These are phyloP conservation scores for Perithous albicinctus DNA, from an alignment of 2,888 invertebrate genomes.

Conservation along the genomic window DNA sequence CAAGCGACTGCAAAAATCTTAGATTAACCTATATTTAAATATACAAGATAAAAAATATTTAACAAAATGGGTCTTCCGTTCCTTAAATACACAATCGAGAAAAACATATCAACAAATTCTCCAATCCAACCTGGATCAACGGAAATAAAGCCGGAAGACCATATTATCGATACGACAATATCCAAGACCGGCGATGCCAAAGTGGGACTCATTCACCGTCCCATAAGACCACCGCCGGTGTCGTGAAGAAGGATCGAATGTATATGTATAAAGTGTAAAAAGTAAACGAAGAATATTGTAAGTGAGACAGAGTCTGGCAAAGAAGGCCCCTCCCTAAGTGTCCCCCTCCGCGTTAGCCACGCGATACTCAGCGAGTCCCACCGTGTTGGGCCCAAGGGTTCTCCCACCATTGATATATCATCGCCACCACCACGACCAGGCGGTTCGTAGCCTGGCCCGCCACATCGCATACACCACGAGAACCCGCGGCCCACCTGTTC, in stretches of 20 bases:
- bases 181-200: background rate
- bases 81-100: too few relatives aligned
- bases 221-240: background rate
- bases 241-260: slow-evolving; percentile 15
- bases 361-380: slow-evolving; percentile 67
- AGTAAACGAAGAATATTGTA: slow-evolving; percentile 14
- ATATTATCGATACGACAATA: background rate
- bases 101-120: too few relatives aligned
- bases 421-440: slow-evolving; percentile 70
- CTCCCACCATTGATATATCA: slow-evolving; percentile 70
- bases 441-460: slow-evolving; percentile 61
- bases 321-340: slow-evolving; percentile 77
- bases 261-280: slow-evolving; percentile 20
- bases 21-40: too few relatives aligned
- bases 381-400: slow-evolving; percentile 59
- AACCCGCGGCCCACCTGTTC: slow-evolving; percentile 79
- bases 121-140: background rate
- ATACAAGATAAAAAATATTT: background rate
- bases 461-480: slow-evolving; percentile 55
- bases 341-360: slow-evolving; percentile 69
- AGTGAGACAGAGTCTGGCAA: slow-evolving; percentile 51
- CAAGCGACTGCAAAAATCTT: too few relatives aligned
- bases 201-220: background rate
- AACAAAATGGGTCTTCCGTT: background rate
- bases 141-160: background rate